Evolutionary conservation across 2,113 vertebrate genomes (phyloP), one percentile per base, ranked within the genome.

Genomic region (Pseudopipra pipra): DNA sequence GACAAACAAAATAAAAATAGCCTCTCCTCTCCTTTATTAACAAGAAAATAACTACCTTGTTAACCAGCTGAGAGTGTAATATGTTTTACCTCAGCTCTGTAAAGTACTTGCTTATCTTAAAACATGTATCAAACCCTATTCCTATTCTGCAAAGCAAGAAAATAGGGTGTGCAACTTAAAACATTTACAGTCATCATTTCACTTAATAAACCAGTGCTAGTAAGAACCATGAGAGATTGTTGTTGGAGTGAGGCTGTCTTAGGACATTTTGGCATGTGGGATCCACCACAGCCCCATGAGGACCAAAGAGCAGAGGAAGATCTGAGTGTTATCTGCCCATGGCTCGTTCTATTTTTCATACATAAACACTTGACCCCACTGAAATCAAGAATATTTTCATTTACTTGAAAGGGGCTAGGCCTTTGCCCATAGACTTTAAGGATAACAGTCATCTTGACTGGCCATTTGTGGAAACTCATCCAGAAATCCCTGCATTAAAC

Each of bases 1-100:
- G 68, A 87, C 49, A 94, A 95, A 94, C 63, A 92, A 90, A 93
- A 92, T 39, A 52, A 89, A 94, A 96, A 89, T 62, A 79, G 21
- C 14, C 22, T 78, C 56, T 88, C 22, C 12, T 77, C 49, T 93
- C 33, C 41, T 95, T 84, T 74, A 76, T 73, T 67, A 87, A 76
- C 65, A 89, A 85, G 66, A 95, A 93, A 87, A 94, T 87, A 94
- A 93, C 54, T 44, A 79, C 71, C 87, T 91, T 93, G 49, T 81
- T 94, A 95, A 85, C 27, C 61, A 71, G 1, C 30, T 0, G 1
- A 80, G 49, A 73, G 28, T 22, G 39, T 44, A 44, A 20, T 46
- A 59, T 30, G 27, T 80, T 81, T 81, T 81, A 72, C 22, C 23
- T 82, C 80, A 85, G 24, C 70, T 92, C 56, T 82, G 43, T 49